Evolutionary conservation across 2,888 invertebrate genomes (phyloP).

Genomic region (Eristalinus aeneus): DNA sequence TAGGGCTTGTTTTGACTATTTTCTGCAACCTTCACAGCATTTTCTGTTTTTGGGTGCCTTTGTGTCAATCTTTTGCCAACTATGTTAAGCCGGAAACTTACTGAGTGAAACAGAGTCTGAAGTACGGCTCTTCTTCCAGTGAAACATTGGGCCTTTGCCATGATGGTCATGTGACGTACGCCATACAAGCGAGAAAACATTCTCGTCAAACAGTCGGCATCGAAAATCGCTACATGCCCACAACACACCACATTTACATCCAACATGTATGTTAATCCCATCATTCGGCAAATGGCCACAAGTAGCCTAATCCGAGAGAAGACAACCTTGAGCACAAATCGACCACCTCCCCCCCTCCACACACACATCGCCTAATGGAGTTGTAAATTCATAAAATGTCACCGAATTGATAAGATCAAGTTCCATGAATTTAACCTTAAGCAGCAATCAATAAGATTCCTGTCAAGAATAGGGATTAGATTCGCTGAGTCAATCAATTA

Average conservation of each 20-base stretch:
- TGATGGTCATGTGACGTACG: too few species aligned
- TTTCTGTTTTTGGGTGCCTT: too few species aligned
- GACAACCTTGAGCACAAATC: neutral
- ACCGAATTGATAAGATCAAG: neutral
- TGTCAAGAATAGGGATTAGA: constrained; percentile 6
- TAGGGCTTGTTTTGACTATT: too few species aligned
- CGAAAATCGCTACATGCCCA: neutral
- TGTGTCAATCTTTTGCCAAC: too few species aligned
- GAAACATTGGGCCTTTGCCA: too few species aligned
- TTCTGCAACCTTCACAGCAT: too few species aligned
- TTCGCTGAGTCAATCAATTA: constrained; percentile 17
- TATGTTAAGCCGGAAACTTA: too few species aligned
- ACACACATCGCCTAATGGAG: neutral
- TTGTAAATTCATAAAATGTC: neutral
- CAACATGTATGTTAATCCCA: neutral
- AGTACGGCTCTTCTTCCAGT: too few species aligned
- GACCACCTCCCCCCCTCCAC: neutral
- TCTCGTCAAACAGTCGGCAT: too few species aligned
- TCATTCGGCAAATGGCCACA: neutral
- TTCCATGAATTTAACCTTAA: neutral
- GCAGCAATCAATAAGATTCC: neutral
- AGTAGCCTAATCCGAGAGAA: neutral
- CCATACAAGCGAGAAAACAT: too few species aligned
- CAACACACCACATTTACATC: neutral
- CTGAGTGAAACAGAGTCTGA: too few species aligned